These are phyloP conservation scores for Cirrhinus molitorella DNA, from an alignment of 2,797 vertebrate species.

Conservation along the genomic window DNA sequence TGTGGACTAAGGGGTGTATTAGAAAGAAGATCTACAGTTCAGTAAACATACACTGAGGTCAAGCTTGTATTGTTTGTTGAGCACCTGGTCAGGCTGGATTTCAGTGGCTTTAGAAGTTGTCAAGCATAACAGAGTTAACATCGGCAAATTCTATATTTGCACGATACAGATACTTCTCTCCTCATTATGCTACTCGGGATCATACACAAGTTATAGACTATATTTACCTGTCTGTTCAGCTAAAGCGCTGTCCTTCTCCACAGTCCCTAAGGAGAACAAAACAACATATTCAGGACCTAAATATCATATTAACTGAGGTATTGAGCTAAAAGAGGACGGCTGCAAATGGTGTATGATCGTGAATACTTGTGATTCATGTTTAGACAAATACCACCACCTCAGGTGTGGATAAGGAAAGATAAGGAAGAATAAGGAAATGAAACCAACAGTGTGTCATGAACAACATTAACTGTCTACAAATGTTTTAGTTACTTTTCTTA, in stretches of 20 bases:
- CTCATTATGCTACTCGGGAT: neutral
- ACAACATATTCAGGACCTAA: too few relatives aligned
- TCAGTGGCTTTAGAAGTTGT: slow-evolving; percentile 65
- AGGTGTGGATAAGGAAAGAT: slow-evolving; percentile 31
- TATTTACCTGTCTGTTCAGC: slow-evolving; percentile 5
- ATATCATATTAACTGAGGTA: neutral
- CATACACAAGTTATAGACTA: neutral
- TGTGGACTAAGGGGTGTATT: slow-evolving; percentile 58
- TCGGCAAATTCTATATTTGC: neutral
- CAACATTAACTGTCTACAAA: neutral
- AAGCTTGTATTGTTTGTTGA: slow-evolving; percentile 68
- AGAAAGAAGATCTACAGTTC: slow-evolving; percentile 53
- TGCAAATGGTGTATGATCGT: neutral
- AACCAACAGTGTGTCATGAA: neutral
- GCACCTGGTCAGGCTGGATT: slow-evolving; percentile 53
- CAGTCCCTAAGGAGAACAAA: neutral
- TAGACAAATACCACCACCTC: neutral
- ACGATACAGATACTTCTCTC: neutral
- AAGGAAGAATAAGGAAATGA: slow-evolving; percentile 37
- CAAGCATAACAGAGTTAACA: slow-evolving; percentile 60
- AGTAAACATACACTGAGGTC: slow-evolving; percentile 61
- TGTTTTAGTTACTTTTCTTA: neutral
- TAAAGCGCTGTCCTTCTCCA: slow-evolving; percentile 22
- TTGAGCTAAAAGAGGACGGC: neutral
- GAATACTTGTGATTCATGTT: neutral